Conservation (phyloP, 1,140 invertebrate species). For the Delia radicum region DNA sequence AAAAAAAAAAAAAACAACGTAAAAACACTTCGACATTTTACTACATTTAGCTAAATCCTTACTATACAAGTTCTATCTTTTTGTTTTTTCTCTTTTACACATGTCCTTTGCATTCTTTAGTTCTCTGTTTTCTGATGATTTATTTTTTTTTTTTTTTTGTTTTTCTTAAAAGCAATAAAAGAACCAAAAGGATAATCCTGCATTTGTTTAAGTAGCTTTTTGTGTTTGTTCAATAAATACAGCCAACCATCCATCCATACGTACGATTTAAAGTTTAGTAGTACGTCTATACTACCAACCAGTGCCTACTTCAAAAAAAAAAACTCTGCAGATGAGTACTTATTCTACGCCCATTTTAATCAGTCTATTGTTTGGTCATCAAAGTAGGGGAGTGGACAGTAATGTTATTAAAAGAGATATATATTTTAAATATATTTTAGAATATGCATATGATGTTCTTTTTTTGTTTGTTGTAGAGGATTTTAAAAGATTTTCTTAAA, state of each 20-base stretch:
- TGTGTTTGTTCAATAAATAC: slow-evolving; percentile 20
- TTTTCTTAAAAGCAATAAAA: slow-evolving; percentile 15
- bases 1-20: background rate
- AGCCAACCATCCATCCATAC: background rate
- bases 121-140: background rate
- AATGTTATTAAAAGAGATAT: background rate
- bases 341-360: slow-evolving; percentile 9
- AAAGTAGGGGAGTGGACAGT: too few relatives aligned
- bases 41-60: slow-evolving; percentile 10
- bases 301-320: background rate
- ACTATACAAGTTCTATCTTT: background rate
- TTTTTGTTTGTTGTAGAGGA: too few relatives aligned
- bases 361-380: background rate
- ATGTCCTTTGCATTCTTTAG: slow-evolving; percentile 5
- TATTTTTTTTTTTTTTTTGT: background rate
- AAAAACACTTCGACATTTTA: background rate
- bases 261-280: background rate
- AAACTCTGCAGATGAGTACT: background rate
- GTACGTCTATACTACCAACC: background rate
- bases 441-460: background rate
- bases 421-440: background rate
- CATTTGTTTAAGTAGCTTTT: slow-evolving; percentile 21
- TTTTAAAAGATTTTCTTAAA: too few relatives aligned
- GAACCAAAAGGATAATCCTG: slow-evolving; percentile 13
- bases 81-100: background rate